phyloP scores from a whole-genome alignment of 2,113 vertebrate genomes.

The Odontesthes bonariensis region DNA sequence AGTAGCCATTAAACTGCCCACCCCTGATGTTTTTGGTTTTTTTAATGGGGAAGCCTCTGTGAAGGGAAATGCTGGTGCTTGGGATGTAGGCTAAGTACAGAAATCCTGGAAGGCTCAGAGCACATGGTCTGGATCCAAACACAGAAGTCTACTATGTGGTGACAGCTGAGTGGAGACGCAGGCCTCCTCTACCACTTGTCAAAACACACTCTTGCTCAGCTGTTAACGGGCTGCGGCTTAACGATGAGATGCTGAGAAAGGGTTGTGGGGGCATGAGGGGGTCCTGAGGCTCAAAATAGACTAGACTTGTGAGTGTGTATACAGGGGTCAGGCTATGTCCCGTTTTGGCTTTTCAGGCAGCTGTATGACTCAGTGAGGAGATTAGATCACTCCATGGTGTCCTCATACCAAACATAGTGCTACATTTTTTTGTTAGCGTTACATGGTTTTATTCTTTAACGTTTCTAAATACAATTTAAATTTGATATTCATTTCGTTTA shows the following conservation, averaged over 20 bases:
- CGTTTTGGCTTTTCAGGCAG: constrained; percentile 65
- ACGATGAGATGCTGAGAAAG: constrained; percentile 50
- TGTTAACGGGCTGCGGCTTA: constrained; percentile 68
- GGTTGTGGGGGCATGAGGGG: constrained; percentile 14
- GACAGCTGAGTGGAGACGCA: constrained; percentile 74
- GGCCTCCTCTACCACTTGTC: constrained; percentile 65
- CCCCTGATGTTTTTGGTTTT: background rate
- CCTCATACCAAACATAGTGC: constrained; percentile 38
- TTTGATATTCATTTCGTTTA: too few species aligned
- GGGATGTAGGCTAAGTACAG: constrained; percentile 33
- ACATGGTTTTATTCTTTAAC: background rate
- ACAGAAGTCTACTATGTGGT: constrained; percentile 58
- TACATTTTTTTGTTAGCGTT: constrained; percentile 30
- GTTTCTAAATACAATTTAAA: background rate
- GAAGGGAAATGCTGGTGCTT: constrained; percentile 33
- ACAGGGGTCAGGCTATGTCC: constrained; percentile 37
- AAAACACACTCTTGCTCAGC: constrained; percentile 69
- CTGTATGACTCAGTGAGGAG: constrained; percentile 50
- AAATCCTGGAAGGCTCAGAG: constrained; percentile 39
- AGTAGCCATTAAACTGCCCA: background rate
- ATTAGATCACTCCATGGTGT: constrained; percentile 53
- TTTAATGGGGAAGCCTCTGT: background rate
- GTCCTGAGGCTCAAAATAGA: constrained; percentile 77
- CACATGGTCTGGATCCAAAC: constrained; percentile 60
- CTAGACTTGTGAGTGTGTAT: constrained; percentile 55